Evolutionary conservation across 2,888 invertebrate genomes (phyloP).

Genomic region (Gryllus longicercus): DNA sequence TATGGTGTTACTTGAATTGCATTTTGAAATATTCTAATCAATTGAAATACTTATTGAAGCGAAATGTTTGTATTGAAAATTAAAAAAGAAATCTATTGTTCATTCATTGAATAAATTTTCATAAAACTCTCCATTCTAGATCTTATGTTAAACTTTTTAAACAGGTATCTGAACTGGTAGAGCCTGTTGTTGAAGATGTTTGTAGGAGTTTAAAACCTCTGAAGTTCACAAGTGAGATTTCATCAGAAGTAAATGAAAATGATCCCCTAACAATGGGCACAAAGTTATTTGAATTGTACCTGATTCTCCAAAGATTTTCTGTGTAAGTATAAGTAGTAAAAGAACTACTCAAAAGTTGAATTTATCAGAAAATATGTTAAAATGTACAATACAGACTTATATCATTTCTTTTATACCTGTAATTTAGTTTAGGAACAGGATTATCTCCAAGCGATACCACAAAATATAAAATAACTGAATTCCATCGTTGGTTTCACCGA

Average conservation of each 20-base stretch:
- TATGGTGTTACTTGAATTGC: neutral
- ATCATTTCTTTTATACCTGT: too few species aligned
- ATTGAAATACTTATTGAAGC: too few species aligned
- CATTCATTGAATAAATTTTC: neutral
- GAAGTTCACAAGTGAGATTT: constrained; percentile 46
- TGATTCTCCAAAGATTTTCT: constrained; percentile 83
- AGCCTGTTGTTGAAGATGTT: constrained; percentile 67
- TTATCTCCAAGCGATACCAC: constrained; percentile 62
- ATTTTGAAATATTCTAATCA: neutral
- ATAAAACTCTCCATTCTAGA: neutral
- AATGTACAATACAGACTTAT: constrained; percentile 44
- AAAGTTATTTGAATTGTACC: constrained; percentile 86
- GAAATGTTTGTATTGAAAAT: neutral
- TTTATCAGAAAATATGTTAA: neutral
- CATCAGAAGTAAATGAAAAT: constrained; percentile 44
- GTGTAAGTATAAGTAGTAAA: constrained; percentile 52
- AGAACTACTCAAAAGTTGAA: neutral
- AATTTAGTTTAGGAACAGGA: constrained; percentile 55
- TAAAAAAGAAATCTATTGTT: neutral
- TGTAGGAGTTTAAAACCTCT: constrained; percentile 69
- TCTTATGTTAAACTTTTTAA: constrained; percentile 23
- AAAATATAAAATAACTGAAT: constrained; percentile 64
- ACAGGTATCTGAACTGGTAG: constrained; percentile 58
- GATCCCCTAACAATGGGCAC: constrained; percentile 79
- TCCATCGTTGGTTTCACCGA: constrained; percentile 85